Evolutionary conservation across 2,888 invertebrate genomes (phyloP), one percentile per base, ranked within the genome.

Genomic region (Rhopalosiphum nymphaeae): DNA sequence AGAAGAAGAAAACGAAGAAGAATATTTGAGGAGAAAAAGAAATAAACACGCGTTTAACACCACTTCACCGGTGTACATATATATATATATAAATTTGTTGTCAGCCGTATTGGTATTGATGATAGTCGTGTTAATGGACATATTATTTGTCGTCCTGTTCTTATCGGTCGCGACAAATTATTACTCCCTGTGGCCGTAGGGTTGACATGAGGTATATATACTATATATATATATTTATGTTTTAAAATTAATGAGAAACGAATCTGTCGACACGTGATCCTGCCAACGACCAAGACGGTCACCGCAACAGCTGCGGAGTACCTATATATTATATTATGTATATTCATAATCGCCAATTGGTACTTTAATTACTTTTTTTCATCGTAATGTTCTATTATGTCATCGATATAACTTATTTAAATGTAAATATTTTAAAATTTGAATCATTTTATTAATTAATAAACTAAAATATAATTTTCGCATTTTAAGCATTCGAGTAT

Each of bases 161-260:
- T 86, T 78, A 86, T 56, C 85, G 56, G 49, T 61, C 87, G 67
- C 88, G 92, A 92, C 92, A 92, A 92, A 92, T 92, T 89, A 88
- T 78, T n/a, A 46, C 44, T 26, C 36, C 53, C 84, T 78, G 78
- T 7, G 78, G 78, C 16, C 26, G 86, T 7, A 49, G 87, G 56
- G 84, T 91, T 91, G 91, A 91, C 91, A 42, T 49, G 86, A 29
- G 90, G n/a, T 67, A 49, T 67, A 36, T 78, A 78, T 21, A 16
- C 11, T 53, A 29, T 67, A 67, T 78, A 36, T 5, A n/a, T 36
- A 36, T 36, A 16, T 67, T 3, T 67, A 36, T 36, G 67, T 67
- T 78, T 36, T 78, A 78, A 78, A 78, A 90, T 67, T 90, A 90
- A 90, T 49, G 90, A 46, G 29, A 90, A 67, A 29, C 36, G 44